Percentiles rank a stretch among this genome's conserved stretches.
Conservation (phyloP, 2,888 invertebrate genomes). For the Didymodactylos carnosus region DNA sequence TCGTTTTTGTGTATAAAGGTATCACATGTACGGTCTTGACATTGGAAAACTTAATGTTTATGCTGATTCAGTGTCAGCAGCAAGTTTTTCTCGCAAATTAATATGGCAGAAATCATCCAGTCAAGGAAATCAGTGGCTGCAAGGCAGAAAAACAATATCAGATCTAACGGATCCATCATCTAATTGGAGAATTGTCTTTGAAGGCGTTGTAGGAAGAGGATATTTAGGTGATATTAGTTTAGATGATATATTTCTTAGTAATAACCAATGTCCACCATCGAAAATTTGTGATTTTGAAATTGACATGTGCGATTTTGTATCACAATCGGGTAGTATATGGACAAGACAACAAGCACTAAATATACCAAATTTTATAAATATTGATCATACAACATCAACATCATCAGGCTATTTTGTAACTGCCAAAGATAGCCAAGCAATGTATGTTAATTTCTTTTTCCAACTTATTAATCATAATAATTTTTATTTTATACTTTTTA, state of each 20-base stretch:
- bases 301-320: conserved; percentile 1
- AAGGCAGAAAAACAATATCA: background rate
- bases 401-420: background rate
- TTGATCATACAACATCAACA: conserved; percentile 4
- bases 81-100: conserved; percentile 12
- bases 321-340: background rate
- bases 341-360: background rate
- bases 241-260: conserved; percentile 24
- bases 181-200: conserved; percentile 17
- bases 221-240: conserved; percentile 27
- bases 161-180: background rate
- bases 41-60: background rate
- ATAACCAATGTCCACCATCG: conserved; percentile 20
- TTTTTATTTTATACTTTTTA: background rate
- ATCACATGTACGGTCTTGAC: background rate
- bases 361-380: background rate
- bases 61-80: background rate
- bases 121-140: conserved; percentile 17
- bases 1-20: too few relatives aligned
- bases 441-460: background rate
- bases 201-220: conserved; percentile 22
- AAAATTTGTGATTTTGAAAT: conserved; percentile 5
- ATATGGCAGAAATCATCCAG: conserved; percentile 22
- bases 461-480: background rate
- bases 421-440: background rate